phyloP scores from a whole-genome alignment of 2,113 vertebrate species.

The Cynocephalus volans region DNA sequence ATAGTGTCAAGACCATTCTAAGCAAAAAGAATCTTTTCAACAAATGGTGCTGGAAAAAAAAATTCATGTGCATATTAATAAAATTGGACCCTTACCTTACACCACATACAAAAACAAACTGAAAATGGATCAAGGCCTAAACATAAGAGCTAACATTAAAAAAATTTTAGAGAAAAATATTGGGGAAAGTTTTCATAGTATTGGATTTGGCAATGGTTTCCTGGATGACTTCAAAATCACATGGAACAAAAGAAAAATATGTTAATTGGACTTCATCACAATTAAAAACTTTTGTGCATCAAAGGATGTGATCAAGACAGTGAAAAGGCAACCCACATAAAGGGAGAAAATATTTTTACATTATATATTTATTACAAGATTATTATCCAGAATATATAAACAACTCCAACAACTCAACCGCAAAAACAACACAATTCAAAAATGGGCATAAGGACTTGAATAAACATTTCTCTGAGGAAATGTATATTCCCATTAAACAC shows the following conservation, averaged over 20 bases:
- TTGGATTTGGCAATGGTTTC: neutral
- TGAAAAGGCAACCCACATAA: neutral
- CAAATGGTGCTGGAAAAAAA: neutral
- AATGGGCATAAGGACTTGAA: neutral
- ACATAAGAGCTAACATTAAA: neutral
- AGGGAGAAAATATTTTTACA: neutral
- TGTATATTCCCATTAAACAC: neutral
- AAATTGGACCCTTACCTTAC: neutral
- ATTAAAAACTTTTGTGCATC: neutral
- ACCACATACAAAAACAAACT: neutral
- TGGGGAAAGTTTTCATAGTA: neutral
- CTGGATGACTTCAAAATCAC: neutral
- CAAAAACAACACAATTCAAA: neutral
- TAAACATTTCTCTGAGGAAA: neutral
- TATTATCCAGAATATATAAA: neutral
- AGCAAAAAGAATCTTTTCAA: neutral
- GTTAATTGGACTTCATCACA: no score
- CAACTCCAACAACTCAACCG: neutral
- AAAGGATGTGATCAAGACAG: neutral
- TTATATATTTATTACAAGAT: neutral
- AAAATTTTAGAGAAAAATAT: neutral
- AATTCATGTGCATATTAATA: no score
- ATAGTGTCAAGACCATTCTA: neutral
- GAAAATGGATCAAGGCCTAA: neutral
- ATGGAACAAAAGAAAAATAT: no score